Percentiles rank a stretch among this genome's conserved stretches.
These are phyloP conservation scores for Acanthochromis polyacanthus DNA, from an alignment of 2,113 vertebrate genomes.

Conservation along the genomic window DNA sequence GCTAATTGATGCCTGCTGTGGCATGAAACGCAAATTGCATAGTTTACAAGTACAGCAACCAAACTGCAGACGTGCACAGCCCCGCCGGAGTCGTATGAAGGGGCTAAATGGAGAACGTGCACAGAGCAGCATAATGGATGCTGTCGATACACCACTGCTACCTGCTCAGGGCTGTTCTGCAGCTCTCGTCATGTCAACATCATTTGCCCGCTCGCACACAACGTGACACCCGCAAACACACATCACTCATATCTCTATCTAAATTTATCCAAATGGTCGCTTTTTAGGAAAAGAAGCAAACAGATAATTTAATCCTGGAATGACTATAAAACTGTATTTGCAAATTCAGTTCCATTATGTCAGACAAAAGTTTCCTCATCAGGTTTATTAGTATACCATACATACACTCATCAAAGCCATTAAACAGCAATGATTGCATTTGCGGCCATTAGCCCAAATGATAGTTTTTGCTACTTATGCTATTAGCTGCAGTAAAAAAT, in stretches of 20 bases:
- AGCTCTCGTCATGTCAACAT: constrained; percentile 34
- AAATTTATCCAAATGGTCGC: constrained; percentile 17
- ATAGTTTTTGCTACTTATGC: constrained; percentile 57
- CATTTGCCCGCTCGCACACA: constrained; percentile 40
- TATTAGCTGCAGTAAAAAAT: constrained; percentile 55
- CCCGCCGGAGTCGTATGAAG: constrained; percentile 44
- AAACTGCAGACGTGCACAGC: constrained; percentile 45
- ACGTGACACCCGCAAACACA: constrained; percentile 17
- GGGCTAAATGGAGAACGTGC: constrained; percentile 59
- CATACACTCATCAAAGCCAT: constrained; percentile 65
- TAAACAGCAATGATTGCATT: constrained; percentile 67
- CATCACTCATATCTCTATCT: neutral
- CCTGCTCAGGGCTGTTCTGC: constrained; percentile 19
- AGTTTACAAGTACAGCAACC: constrained; percentile 68
- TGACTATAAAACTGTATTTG: constrained; percentile 21
- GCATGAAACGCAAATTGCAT: constrained; percentile 69
- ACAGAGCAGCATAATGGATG: constrained; percentile 53
- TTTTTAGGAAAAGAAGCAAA: neutral
- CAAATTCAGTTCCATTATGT: constrained; percentile 34
- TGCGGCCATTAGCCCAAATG: constrained; percentile 67
- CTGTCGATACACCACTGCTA: constrained; percentile 35
- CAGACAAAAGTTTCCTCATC: constrained; percentile 42
- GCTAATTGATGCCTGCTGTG: constrained; percentile 80
- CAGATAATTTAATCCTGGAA: neutral
- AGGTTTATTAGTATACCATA: constrained; percentile 43